Base-by-base conservation (phyloP, 2,888 invertebrate genomes). In the Apomyelois bistriatella region DNA sequence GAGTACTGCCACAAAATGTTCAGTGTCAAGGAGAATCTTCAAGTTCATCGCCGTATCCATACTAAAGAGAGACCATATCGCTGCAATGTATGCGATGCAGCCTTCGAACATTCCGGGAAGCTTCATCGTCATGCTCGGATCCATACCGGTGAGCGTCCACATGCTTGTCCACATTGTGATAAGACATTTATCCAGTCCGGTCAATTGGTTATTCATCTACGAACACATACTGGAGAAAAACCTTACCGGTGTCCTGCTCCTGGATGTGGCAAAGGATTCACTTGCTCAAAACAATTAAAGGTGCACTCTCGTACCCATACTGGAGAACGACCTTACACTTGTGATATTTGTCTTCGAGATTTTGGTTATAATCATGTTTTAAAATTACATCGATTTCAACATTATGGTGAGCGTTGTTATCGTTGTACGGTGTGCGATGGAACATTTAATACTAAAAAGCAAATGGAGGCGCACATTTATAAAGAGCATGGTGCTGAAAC, bases 171-270 rank as follows among this genome's bases (percentile, higher is more conserved):
- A 17, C 94, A 96, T 41, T 97, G 97, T 76, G 93, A 94, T 57
- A 97, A 97, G 81, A 97, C 97, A 0, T 97, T 97, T 76, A 97
- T 97, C 52, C 97, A 97, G 78, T 96, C 96, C 9, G 97, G 97
- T 0, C 97, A 97, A 73, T 85, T 97, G 66, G 97, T 97, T 1
- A 97, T 97, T 63, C 97, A 97, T 77, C 95, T 97, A 92, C 92
- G 97, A 50, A 97, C 97, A 0, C 97, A 97, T 74, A 97, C 97
- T 0, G 96, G 95, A 0, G 96, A 96, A 80, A 97, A 97, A 73
- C 96, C 96, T 0, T 97, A 97, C 76, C 93, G 78, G 82, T 96
- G 82, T 92, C 96, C 92, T 76, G 95, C 85, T 84, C 96, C 91
- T 88, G 97, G 93, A 53, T 97, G 97, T 76, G 95, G 95, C 48